Percentiles rank a stretch among this genome's conserved stretches.
Evolutionary conservation across 2,113 vertebrate genomes (phyloP).

Genomic region (Psilopogon haemacephalus): DNA sequence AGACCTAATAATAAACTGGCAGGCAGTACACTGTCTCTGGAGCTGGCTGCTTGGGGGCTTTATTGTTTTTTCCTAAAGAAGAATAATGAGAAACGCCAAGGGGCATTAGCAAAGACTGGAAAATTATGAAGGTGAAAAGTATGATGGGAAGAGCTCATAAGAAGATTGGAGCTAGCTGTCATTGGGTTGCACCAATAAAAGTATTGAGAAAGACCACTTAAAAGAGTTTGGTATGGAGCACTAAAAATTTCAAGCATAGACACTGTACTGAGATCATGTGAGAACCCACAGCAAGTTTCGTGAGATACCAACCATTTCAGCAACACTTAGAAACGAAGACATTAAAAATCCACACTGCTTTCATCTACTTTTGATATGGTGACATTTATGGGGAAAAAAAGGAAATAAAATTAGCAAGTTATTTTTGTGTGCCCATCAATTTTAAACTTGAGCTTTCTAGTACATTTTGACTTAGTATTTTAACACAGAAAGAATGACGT

Average conservation of each 20-base stretch:
- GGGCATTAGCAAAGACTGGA: background rate
- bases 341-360: conserved; percentile 16
- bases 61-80: background rate
- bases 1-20: conserved; percentile 63
- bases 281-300: background rate
- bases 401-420: background rate
- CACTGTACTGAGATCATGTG: background rate
- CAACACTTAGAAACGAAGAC: background rate
- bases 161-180: background rate
- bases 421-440: background rate
- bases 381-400: conserved; percentile 13
- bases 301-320: conserved; percentile 1
- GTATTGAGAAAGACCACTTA: background rate
- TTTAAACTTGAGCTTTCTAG: conserved; percentile 71
- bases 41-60: background rate
- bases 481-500: conserved; percentile 25
- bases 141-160: background rate
- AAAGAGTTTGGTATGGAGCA: background rate
- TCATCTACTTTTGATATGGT: conserved; percentile 20
- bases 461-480: conserved; percentile 51
- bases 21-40: conserved; percentile 39
- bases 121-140: background rate
- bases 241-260: background rate
- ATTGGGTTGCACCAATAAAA: background rate
- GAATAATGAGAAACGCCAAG: background rate